Percentiles rank a stretch among this genome's conserved stretches.
Conservation (phyloP, 2,888 invertebrate species). For the Drosophila tripunctata region DNA sequence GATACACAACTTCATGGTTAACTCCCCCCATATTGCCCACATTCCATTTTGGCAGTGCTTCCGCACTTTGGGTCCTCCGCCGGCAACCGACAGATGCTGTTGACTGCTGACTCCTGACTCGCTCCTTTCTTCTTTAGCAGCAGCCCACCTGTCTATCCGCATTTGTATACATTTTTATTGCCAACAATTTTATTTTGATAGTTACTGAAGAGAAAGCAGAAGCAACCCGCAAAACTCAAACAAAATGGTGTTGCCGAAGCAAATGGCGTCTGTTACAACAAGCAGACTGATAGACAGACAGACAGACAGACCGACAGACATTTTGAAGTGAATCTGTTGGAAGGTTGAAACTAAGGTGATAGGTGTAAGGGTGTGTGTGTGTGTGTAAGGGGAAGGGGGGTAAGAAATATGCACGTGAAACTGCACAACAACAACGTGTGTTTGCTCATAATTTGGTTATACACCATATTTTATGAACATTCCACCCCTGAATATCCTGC, state of each 20-base stretch:
- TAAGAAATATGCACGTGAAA: slow-evolving; percentile 26
- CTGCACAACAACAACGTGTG: slow-evolving; percentile 43
- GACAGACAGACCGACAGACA: slow-evolving; percentile 1
- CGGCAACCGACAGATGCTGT: slow-evolving; percentile 33
- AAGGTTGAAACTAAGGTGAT: too few species aligned
- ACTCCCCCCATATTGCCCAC: background rate
- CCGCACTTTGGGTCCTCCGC: background rate
- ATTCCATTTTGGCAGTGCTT: background rate
- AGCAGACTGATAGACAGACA: background rate
- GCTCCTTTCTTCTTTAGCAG: slow-evolving; percentile 9
- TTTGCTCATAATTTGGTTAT: slow-evolving; percentile 72
- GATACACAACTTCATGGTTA: slow-evolving; percentile 28
- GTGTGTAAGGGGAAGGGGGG: background rate
- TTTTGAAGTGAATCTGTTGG: background rate
- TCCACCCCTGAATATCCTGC: background rate
- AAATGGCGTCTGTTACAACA: slow-evolving; percentile 72
- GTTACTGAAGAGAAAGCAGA: slow-evolving; percentile 40
- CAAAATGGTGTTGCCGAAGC: slow-evolving; percentile 78
- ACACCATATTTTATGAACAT: slow-evolving; percentile 17
- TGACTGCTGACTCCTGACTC: slow-evolving; percentile 20
- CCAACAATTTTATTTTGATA: slow-evolving; percentile 75
- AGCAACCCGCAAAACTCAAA: slow-evolving; percentile 62
- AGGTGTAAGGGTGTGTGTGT: background rate
- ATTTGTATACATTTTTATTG: slow-evolving; percentile 76
- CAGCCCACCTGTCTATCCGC: slow-evolving; percentile 63